Conservation (phyloP, 2,113 vertebrate genomes). For the Nothoprocta perdicaria region DNA sequence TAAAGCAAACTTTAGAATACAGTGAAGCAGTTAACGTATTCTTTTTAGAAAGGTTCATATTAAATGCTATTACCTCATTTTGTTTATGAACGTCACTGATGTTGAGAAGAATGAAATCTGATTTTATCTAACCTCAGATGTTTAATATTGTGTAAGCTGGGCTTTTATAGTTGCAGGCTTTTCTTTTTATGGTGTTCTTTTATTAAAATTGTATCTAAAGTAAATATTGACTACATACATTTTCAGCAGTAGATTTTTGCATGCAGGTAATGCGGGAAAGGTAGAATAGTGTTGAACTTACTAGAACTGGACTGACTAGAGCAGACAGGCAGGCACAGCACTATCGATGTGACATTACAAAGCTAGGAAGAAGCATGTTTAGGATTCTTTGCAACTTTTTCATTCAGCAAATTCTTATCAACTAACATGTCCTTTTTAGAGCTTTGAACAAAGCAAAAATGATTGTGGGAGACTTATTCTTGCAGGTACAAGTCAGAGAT, state of each 20-base stretch:
- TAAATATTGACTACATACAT: not conserved
- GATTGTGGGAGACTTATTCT: not conserved
- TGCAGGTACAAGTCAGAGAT: not conserved
- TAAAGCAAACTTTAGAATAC: constrained; percentile 5
- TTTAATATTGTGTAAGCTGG: not conserved
- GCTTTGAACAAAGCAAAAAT: not conserved
- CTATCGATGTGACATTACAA: not conserved
- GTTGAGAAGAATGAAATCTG: constrained; percentile 33
- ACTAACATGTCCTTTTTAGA: not conserved
- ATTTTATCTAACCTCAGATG: constrained; percentile 6
- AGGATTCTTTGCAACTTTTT: not conserved
- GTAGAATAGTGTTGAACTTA: not conserved
- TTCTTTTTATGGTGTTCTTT: not conserved
- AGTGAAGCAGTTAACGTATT: not conserved
- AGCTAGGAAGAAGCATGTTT: not conserved
- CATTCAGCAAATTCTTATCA: not conserved
- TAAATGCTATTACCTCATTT: constrained; percentile 26
- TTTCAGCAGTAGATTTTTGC: not conserved
- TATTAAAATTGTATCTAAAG: not conserved
- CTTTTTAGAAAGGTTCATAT: constrained; percentile 31
- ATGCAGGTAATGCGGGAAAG: not conserved
- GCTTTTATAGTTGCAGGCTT: not conserved
- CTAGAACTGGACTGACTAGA: not conserved
- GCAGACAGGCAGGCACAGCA: fast-evolving
- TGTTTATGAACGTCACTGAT: not conserved